Evolutionary conservation across 1,140 invertebrate genomes (phyloP), one percentile per base, ranked within the genome.

Genomic region (Papilio dardanus): DNA sequence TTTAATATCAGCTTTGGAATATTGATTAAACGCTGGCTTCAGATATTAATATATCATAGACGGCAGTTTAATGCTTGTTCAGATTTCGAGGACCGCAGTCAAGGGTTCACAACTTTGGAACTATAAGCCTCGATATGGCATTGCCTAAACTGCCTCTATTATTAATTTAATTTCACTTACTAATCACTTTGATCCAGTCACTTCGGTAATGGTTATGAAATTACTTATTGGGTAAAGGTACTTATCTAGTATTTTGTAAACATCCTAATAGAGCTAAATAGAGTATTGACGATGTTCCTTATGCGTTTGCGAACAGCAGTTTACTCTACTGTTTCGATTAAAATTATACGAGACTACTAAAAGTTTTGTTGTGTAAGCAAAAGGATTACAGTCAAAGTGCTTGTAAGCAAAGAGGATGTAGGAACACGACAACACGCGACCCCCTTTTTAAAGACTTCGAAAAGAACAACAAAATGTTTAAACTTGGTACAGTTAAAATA

Each of bases 71-170:
- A 54, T 54, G 19, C 50, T 24, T 3, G 21, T 54, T 54, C 21
- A 54, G 19, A 54, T 54, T 19, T n/a, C 50, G 50, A 19, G 50
- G 21, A 8, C 50, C 19, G 50, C 50, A 54, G 50, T 54, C 50
- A 54, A 24, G 50, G 21, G 50, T 21, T 54, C 19, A 54, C 50
- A 54, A 54, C 21, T 54, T 54, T 54, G 19, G 21, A 54, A 54
- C 50, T 54, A 54, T 24, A 54, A 54, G 50, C 50, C 50, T 54
- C 42, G 42, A 19, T 46, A 46, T 46, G 42, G 42, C 42, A 46
- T n/a, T 24, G 21, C 7, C 21, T 54, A 24, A 54, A 54, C 50
- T 54, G 7, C 50, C 2, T 54, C 50, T 54, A 24, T 24, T 54
- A 54, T n/a, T 54, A 24, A 54, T 24, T 24, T 24, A 54, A 54